These are phyloP conservation scores for Nothobranchius furzeri DNA, from an alignment of 2,113 vertebrate genomes.

Conservation along the genomic window DNA sequence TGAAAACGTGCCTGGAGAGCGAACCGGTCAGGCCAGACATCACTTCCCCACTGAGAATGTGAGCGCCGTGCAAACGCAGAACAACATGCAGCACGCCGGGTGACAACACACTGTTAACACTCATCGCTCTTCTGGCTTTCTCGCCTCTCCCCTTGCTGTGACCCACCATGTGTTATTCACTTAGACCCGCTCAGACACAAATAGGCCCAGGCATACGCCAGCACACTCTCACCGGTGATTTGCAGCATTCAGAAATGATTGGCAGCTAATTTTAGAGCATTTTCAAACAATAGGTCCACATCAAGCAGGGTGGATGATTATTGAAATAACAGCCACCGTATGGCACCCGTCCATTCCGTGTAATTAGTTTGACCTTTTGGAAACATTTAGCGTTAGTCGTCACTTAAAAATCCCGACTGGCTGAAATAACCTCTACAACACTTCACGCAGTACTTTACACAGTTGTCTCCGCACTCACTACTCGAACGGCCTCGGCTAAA, in stretches of 20 bases:
- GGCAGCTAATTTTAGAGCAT: slow-evolving; percentile 63
- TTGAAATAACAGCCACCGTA: slow-evolving; percentile 52
- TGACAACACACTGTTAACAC: slow-evolving; percentile 49
- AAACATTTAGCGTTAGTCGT: slow-evolving; percentile 56
- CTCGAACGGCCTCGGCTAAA: slow-evolving; percentile 49
- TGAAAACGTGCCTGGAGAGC: slow-evolving; percentile 59
- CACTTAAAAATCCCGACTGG: slow-evolving; percentile 59
- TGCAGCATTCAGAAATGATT: slow-evolving; percentile 53
- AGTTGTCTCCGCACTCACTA: slow-evolving; percentile 51
- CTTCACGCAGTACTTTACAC: slow-evolving; percentile 68
- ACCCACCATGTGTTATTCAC: slow-evolving; percentile 31
- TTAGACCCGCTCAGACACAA: slow-evolving; percentile 24
- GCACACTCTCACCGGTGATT: slow-evolving; percentile 8
- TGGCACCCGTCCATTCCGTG: slow-evolving; percentile 70
- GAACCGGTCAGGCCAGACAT: slow-evolving; percentile 71
- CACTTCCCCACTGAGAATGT: slow-evolving; percentile 59
- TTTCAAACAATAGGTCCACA: slow-evolving; percentile 51
- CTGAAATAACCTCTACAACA: slow-evolving; percentile 60
- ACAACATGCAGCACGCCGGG: slow-evolving; percentile 32
- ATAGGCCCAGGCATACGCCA: slow-evolving; percentile 12
- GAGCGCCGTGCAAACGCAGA: slow-evolving; percentile 67
- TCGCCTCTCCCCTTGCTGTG: slow-evolving; percentile 1
- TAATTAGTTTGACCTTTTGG: slow-evolving; percentile 79
- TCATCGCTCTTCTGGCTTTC: slow-evolving; percentile 6
- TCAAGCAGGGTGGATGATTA: slow-evolving; percentile 34